A percentile compares a stretch with the other conserved stretches of the same genome.
These are phyloP conservation scores for Upupa epops DNA, from an alignment of 2,113 vertebrate species.

Conservation along the genomic window DNA sequence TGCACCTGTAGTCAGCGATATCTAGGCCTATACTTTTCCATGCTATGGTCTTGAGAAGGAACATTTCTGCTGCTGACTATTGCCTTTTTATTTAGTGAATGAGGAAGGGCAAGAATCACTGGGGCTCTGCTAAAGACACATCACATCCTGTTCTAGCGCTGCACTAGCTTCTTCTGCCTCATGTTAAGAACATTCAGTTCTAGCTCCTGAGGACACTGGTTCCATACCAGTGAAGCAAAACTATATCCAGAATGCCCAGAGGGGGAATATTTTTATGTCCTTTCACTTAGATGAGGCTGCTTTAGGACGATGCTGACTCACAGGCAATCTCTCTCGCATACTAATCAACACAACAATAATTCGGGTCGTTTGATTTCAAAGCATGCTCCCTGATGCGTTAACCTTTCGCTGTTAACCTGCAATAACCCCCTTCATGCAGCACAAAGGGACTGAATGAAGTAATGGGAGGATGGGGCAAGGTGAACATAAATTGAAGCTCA, in stretches of 20 bases:
- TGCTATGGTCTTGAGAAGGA: neutral
- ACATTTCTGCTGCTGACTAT: neutral
- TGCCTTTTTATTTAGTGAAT: neutral
- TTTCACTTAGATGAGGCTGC: conserved; percentile 37
- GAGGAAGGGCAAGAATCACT: neutral
- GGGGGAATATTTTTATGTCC: conserved; percentile 61
- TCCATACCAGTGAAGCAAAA: conserved; percentile 64
- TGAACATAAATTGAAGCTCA: neutral
- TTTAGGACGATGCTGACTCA: conserved; percentile 53
- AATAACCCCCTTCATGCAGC: neutral
- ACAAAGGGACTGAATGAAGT: conserved; percentile 13
- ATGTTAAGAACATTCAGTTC: conserved; percentile 1
- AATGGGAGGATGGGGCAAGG: neutral
- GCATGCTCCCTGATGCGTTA: neutral
- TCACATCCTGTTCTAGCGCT: conserved; percentile 44
- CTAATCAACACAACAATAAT: conserved; percentile 32
- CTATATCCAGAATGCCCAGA: conserved; percentile 51
- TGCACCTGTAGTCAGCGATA: neutral
- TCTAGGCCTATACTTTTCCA: neutral
- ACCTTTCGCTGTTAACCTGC: conserved; percentile 58
- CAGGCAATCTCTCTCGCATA: conserved; percentile 43
- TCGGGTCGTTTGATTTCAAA: conserved; percentile 62
- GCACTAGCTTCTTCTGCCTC: conserved; percentile 18
- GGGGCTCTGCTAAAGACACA: conserved; percentile 26
- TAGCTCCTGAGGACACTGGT: conserved; percentile 49